Evolutionary conservation across 2,113 vertebrate species (phyloP).

Genomic region (Lucifuga dentata): DNA sequence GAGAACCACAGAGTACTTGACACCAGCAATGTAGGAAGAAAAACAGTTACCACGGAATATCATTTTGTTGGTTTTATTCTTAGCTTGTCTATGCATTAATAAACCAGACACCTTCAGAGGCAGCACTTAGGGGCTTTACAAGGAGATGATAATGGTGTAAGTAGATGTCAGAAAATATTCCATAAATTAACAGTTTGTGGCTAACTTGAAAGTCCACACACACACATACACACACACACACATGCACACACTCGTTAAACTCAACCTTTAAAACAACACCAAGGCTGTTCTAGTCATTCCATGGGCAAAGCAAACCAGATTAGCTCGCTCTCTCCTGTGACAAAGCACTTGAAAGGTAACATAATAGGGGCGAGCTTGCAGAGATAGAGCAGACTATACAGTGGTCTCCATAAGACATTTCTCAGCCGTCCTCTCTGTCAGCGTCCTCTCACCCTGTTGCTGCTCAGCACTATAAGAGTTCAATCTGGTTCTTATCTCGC

Average conservation of each 20-base stretch:
- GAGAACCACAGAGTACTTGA: too few species aligned
- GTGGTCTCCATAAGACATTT: slow-evolving; percentile 72
- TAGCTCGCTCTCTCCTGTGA: slow-evolving; percentile 76
- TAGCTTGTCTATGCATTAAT: slow-evolving; percentile 14
- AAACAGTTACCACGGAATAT: background rate
- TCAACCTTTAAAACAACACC: slow-evolving; percentile 83
- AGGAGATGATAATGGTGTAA: slow-evolving; percentile 83
- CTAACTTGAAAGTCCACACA: slow-evolving; percentile 81
- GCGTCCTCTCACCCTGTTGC: slow-evolving; percentile 75
- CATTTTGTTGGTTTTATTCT: background rate
- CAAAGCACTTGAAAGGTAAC: slow-evolving; percentile 87
- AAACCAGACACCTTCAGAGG: slow-evolving; percentile 63
- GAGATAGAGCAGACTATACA: slow-evolving; percentile 87
- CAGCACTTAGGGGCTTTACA: slow-evolving; percentile 59
- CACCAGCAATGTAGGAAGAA: background rate
- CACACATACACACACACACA: slow-evolving; percentile 69
- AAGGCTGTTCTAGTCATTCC: slow-evolving; percentile 67
- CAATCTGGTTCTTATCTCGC: slow-evolving; percentile 87
- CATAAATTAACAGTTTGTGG: slow-evolving; percentile 85
- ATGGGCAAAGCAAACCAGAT: slow-evolving; percentile 78
- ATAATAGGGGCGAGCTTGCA: slow-evolving; percentile 69
- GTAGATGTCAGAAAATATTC: slow-evolving; percentile 88
- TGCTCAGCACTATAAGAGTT: slow-evolving; percentile 73
- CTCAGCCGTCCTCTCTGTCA: slow-evolving; percentile 84
- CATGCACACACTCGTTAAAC: slow-evolving; percentile 78